phyloP scores from a whole-genome alignment of 1,140 invertebrate species.

The Oncopodura yosiiana region DNA sequence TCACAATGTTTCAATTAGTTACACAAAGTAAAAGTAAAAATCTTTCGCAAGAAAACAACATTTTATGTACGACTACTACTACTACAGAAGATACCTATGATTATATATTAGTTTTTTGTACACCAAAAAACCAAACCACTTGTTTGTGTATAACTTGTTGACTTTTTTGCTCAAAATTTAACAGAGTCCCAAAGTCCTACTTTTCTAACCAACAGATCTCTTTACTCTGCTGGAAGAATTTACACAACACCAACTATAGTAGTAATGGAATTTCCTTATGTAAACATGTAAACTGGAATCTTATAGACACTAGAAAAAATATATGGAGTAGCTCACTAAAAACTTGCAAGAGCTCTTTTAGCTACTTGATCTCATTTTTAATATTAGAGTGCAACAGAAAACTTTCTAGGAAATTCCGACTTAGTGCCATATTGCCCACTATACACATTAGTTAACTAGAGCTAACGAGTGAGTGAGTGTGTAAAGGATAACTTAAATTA shows the following conservation, averaged over 20 bases:
- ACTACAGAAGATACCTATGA: not conserved
- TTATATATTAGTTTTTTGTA: not conserved
- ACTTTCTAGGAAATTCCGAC: constrained; percentile 11
- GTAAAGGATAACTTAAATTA: not conserved
- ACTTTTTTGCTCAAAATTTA: too few relatives aligned
- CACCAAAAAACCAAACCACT: constrained; percentile 1
- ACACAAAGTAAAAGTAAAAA: not conserved
- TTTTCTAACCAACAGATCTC: too few relatives aligned
- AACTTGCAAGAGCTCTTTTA: too few relatives aligned
- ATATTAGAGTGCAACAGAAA: too few relatives aligned
- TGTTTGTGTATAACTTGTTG: not conserved
- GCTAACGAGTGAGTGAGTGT: not conserved
- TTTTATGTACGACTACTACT: not conserved
- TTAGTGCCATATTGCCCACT: constrained; percentile 2
- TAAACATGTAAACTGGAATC: too few relatives aligned
- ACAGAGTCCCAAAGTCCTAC: too few relatives aligned
- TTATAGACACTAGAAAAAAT: too few relatives aligned
- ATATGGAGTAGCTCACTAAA: too few relatives aligned
- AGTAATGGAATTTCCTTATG: too few relatives aligned
- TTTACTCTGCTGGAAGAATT: too few relatives aligned
- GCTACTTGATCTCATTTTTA: too few relatives aligned
- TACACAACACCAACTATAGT: too few relatives aligned
- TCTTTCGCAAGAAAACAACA: not conserved
- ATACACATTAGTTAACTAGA: not conserved
- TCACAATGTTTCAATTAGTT: not conserved